phyloP scores from a whole-genome alignment of 2,888 invertebrate species.

The Helobdella robusta region DNA sequence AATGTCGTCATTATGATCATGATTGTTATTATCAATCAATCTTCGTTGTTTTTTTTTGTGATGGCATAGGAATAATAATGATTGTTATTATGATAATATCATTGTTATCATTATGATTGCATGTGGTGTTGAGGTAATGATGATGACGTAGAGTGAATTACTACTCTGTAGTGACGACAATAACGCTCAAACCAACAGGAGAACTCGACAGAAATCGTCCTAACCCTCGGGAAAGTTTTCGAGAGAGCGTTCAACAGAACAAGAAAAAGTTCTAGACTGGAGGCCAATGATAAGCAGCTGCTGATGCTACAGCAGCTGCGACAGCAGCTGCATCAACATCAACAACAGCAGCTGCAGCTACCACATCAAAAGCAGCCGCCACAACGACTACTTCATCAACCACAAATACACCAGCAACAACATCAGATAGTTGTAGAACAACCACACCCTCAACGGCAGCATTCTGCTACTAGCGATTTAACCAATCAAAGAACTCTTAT shows the following conservation, averaged over 20 bases:
- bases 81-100: background rate
- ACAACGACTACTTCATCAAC: background rate
- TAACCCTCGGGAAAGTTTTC: constrained; percentile 20
- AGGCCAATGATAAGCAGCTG: too few species aligned
- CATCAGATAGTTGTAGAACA: background rate
- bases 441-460: background rate
- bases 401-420: background rate
- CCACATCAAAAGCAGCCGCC: background rate
- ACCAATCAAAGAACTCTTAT: too few species aligned
- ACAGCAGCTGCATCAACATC: background rate
- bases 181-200: constrained; percentile 6
- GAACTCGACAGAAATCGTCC: constrained; percentile 21
- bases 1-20: background rate
- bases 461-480: too few species aligned
- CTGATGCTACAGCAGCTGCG: too few species aligned
- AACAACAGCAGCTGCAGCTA: background rate
- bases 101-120: background rate
- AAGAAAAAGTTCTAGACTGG: too few species aligned
- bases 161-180: background rate
- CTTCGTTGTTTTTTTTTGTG: background rate
- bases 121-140: background rate
- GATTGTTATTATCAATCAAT: background rate
- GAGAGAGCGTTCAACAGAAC: constrained; percentile 22
- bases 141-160: background rate
- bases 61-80: background rate